A percentile compares a stretch with the other conserved stretches of the same genome.
phyloP scores from a whole-genome alignment of 2,888 invertebrate species.

The Pristionchus mayeri region DNA sequence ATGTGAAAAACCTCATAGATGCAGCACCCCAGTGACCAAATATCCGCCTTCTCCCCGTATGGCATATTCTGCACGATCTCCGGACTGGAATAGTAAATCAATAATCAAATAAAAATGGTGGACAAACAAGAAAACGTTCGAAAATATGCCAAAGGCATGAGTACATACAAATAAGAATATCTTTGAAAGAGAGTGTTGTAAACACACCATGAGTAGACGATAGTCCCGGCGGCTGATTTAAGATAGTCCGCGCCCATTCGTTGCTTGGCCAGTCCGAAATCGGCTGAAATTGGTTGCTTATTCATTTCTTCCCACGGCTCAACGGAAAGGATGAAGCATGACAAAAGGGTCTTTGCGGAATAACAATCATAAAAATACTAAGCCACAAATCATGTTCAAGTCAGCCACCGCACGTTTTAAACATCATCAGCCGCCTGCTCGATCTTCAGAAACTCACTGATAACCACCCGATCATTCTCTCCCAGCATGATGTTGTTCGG shows the following conservation, averaged over 20 bases:
- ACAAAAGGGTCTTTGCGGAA: too few relatives aligned
- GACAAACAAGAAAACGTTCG: too few relatives aligned
- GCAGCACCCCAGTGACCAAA: slow-evolving; percentile 79
- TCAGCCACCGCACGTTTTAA: too few relatives aligned
- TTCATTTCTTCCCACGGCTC: too few relatives aligned
- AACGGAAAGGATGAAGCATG: too few relatives aligned
- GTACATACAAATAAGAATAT: too few relatives aligned
- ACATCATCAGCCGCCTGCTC: too few relatives aligned
- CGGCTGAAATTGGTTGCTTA: too few relatives aligned
- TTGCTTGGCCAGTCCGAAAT: slow-evolving; percentile 79
- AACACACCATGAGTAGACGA: slow-evolving; percentile 78
- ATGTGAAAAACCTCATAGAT: slow-evolving; percentile 78
- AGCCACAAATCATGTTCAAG: too few relatives aligned
- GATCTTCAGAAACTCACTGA: slow-evolving; percentile 58
- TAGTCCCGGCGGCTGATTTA: slow-evolving; percentile 78
- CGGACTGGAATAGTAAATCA: slow-evolving; percentile 73
- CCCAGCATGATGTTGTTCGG: slow-evolving; percentile 69
- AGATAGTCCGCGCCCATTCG: slow-evolving; percentile 78
- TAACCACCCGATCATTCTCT: slow-evolving; percentile 63
- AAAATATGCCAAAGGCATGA: too few relatives aligned
- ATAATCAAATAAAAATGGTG: not conserved
- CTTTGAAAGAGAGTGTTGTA: slow-evolving; percentile 1
- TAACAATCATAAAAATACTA: too few relatives aligned
- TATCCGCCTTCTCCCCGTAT: slow-evolving; percentile 79
- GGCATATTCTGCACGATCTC: slow-evolving; percentile 78